Evolutionary conservation across 1,140 invertebrate genomes (phyloP), one percentile per base, ranked within the genome.

Genomic region (Drosophila suzukii): DNA sequence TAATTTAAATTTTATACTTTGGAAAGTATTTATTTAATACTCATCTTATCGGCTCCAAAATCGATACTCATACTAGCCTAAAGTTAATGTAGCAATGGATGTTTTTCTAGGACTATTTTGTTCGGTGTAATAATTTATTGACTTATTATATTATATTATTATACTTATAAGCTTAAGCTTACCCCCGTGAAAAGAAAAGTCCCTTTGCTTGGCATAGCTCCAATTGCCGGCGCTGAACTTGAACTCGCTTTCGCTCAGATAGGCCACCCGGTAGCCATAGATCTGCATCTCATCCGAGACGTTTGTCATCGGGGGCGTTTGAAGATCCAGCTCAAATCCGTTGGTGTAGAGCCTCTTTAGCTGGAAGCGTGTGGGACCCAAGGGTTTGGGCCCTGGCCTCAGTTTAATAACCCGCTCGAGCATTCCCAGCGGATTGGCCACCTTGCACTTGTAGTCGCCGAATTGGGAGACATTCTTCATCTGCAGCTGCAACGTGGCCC

Each of bases 371-470:
- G 78, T 67, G 0, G 94, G 94, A 0, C 92, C 76, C 11, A 80
- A 75, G 4, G 94, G 94, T 63, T 94, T 93, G 15, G 92, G 79
- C 12, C 94, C 94, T 50, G 93, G 75, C 4, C 93, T 80, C 57
- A 95, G 74, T 5, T 92, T 92, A 47, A 94, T 93, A 17, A 93
- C 81, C 34, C 93, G 92, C 43, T 94, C 93, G 38, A 94, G 75
- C 57, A 88, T 93, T 4, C 94, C 94, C 74, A 94, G 75, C 32
- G 81, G 90, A 83, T 95, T 95, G 20, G 84, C 91, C 13, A 94
- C 94, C 72, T 93, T 92, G 81, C 94, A 95, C 55, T 93, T 93
- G 80, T 94, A 94, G 75, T 94, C 93, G 0, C 94, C 94, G 63
- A 94, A 94, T 59, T 92, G 92, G 12, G 85, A 84, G 24, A 78